Conservation (phyloP, 2,888 invertebrate species). For the Ashinkailepas kermadecensis region DNA sequence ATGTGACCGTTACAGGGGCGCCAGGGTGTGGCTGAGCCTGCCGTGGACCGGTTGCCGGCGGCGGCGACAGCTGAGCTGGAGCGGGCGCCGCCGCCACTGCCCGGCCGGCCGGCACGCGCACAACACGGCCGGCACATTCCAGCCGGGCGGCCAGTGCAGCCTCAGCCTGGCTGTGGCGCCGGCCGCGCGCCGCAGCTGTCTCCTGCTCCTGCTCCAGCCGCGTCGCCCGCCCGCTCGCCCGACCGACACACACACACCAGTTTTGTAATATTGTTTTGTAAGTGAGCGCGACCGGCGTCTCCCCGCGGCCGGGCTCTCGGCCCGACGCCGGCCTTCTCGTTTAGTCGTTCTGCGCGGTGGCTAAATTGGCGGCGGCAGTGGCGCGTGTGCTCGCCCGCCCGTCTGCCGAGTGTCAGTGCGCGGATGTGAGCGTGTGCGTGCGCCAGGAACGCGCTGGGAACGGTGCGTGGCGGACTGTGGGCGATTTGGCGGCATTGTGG, state of each 20-base stretch:
- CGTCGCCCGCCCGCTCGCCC: neutral
- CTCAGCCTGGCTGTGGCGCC: no score
- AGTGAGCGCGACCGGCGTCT: neutral
- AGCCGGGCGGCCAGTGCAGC: neutral
- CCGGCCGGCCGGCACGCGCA: conserved; percentile 10
- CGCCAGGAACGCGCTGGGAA: neutral
- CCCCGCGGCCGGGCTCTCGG: neutral
- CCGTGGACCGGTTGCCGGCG: neutral
- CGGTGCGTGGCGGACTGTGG: neutral
- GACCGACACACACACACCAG: neutral
- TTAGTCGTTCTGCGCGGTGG: neutral
- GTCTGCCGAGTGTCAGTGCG: neutral
- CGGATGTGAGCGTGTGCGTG: neutral
- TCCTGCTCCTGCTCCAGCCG: neutral
- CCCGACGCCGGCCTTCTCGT: neutral
- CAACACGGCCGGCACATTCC: conserved; percentile 17
- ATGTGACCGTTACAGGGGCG: no score
- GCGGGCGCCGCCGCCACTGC: neutral
- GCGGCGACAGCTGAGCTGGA: neutral
- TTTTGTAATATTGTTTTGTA: conserved; percentile 23
- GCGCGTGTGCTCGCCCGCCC: neutral
- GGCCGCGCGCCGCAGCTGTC: no score
- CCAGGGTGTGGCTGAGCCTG: neutral
- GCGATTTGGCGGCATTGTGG: neutral
- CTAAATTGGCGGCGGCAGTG: neutral